Base-by-base conservation (phyloP, 2,888 invertebrate species). In the Heteromurus nitidus region DNA sequence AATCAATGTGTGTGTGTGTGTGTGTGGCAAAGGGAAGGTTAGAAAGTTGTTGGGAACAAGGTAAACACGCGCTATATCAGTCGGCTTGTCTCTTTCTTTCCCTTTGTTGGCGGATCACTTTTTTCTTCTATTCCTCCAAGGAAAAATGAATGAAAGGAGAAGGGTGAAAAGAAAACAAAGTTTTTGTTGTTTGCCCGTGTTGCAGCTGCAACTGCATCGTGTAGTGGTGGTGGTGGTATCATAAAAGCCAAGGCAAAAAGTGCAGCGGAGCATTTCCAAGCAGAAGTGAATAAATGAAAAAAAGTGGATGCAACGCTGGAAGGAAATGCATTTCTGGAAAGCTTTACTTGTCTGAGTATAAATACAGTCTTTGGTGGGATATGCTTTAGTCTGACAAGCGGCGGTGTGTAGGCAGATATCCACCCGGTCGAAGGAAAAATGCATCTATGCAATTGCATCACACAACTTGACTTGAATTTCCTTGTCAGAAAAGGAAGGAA, bases 181-280 rank as follows among this genome's bases (percentile, higher is more conserved):
- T 42, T 64, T 64, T 64, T 1, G 3, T 60, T 20, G 11, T 36
- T 64, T 22, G 28, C n/a, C 47, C 47, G 30, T 3, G 24, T 24
- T 60, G 36, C 64, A 30, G 64, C 42, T 64, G 64, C 42, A 64
- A 55, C 22, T 62, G 62, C 30, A 28, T 62, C 31, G 3, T 20
- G 31, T 22, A 50, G 50, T 22, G 22, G 50, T 20, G 18, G 50
- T 36, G 36, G 5, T 36, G 36, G n/a, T n/a, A n/a, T n/a, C n/a
- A n/a, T n/a, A 3, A 7, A 20, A 50, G 50, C 20, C 2, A 60
- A 36, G 22, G 31, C n/a, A 55, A 62, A 64, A 64, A 42, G 64
- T 64, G 64, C 64, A 64, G 64, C 22, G 20, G 22, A 30, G 64
- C 64, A 30, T 64, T 64, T 24, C n/a, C n/a, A n/a, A n/a, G n/a